Conservation (phyloP, 2,888 invertebrate species). For the Tachina lurida region DNA sequence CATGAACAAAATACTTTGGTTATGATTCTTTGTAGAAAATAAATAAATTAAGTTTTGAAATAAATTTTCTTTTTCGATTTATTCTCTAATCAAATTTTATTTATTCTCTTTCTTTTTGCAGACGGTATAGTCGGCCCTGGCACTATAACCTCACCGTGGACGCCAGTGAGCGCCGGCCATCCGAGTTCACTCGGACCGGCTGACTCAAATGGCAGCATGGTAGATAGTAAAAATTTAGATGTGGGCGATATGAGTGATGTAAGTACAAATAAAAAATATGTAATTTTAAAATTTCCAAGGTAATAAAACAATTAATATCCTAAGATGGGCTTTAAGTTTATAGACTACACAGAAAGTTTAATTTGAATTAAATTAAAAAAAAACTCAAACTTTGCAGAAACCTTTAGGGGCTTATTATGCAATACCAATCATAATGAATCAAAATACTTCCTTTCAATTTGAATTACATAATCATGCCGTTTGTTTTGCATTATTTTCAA, state of each 20-base stretch:
- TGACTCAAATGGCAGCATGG: slow-evolving; percentile 96
- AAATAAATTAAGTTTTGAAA: not conserved
- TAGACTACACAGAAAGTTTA: too few species aligned
- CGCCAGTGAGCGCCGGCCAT: slow-evolving; percentile 92
- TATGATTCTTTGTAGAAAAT: not conserved
- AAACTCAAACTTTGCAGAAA: too few species aligned
- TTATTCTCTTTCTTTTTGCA: slow-evolving; percentile 82
- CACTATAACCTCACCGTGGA: slow-evolving; percentile 99
- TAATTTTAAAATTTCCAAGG: too few species aligned
- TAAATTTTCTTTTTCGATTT: too few species aligned
- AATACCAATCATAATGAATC: too few species aligned
- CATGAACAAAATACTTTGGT: not conserved
- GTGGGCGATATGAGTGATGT: slow-evolving; percentile 96
- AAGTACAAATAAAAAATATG: slow-evolving; percentile 81
- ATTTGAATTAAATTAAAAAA: too few species aligned
- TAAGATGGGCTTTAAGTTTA: too few species aligned
- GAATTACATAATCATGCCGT: too few species aligned
- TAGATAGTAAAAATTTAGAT: slow-evolving; percentile 95
- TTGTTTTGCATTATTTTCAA: too few species aligned
- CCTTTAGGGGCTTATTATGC: too few species aligned
- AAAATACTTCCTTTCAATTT: too few species aligned
- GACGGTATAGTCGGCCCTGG: slow-evolving; percentile 90
- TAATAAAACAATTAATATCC: too few species aligned
- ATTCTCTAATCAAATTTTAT: slow-evolving; percentile 37
- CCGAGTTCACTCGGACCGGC: slow-evolving; percentile 86